Evolutionary conservation across 2,113 vertebrate genomes (phyloP).

Genomic region (Piaya cayana): DNA sequence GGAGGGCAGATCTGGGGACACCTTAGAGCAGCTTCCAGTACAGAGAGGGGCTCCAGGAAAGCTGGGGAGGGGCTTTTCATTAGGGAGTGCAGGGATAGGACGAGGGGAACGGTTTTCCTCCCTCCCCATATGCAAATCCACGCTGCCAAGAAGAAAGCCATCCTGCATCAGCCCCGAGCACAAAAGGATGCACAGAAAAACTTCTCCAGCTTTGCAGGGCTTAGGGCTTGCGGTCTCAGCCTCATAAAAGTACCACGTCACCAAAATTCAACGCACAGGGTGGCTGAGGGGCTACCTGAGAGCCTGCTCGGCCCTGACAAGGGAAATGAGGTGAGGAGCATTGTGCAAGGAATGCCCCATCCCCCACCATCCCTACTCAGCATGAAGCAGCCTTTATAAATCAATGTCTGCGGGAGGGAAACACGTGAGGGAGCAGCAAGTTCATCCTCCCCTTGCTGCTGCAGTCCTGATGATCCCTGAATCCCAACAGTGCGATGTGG

Average conservation of each 20-base stretch:
- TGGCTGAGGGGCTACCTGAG: background rate
- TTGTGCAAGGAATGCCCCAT: background rate
- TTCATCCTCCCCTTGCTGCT: background rate
- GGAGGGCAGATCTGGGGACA: background rate
- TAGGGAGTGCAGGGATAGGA: too few relatives aligned
- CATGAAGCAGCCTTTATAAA: constrained; percentile 8
- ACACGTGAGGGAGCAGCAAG: background rate
- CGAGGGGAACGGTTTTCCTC: background rate
- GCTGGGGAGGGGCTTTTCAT: too few relatives aligned
- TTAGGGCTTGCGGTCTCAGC: background rate
- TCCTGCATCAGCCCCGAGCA: background rate
- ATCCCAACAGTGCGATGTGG: background rate
- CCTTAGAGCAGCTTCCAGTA: too few relatives aligned
- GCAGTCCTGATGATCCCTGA: background rate
- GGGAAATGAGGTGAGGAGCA: background rate
- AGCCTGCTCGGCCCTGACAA: background rate
- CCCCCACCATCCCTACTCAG: constrained; percentile 13
- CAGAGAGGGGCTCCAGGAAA: too few relatives aligned
- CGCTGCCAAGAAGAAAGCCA: background rate
- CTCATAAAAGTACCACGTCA: background rate
- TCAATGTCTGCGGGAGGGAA: constrained; percentile 11
- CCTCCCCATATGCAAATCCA: background rate
- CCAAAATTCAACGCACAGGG: background rate
- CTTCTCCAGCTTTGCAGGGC: background rate
- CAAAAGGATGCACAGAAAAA: background rate